phyloP scores from a whole-genome alignment of 37 sponge, comb jelly and placozoan genomes.

The Oopsacas minuta region DNA sequence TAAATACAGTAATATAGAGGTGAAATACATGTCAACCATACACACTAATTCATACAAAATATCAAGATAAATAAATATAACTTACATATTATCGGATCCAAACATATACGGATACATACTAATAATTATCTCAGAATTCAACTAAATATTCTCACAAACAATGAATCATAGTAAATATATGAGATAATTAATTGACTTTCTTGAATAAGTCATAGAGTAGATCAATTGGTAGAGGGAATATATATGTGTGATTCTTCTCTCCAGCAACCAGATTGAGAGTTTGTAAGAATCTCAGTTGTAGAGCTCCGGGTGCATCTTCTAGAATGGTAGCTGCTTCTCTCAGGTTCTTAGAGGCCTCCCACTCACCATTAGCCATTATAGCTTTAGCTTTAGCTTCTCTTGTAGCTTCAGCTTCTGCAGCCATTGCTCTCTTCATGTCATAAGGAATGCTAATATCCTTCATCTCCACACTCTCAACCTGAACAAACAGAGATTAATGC shows the following conservation, averaged over 20 bases:
- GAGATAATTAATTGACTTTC: not conserved
- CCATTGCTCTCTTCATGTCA: slow-evolving; percentile 79
- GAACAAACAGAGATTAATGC: not conserved
- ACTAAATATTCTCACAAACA: no score
- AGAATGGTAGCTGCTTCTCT: slow-evolving; percentile 69
- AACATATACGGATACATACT: no score
- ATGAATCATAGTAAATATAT: no score
- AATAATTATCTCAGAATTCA: no score
- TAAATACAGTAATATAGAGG: no score
- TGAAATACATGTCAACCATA: no score
- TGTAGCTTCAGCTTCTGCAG: slow-evolving; percentile 84
- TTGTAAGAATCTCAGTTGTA: slow-evolving; percentile 85
- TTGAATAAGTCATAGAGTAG: slow-evolving; percentile 41
- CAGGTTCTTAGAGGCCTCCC: slow-evolving; percentile 60
- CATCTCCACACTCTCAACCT: slow-evolving; percentile 17
- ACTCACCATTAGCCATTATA: slow-evolving; percentile 74
- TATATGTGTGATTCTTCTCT: slow-evolving; percentile 77
- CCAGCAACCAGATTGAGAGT: slow-evolving; percentile 64
- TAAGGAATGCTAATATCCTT: slow-evolving; percentile 80
- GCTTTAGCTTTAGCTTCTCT: slow-evolving; percentile 86
- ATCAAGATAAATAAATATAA: no score
- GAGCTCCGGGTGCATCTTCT: slow-evolving; percentile 66
- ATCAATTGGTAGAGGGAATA: slow-evolving; percentile 78
- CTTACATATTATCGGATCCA: no score
- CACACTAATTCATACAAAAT: no score